A percentile compares a stretch with the other conserved stretches of the same genome.
phyloP scores from a whole-genome alignment of 1,140 invertebrate species.

The Bradysia coprophila region DNA sequence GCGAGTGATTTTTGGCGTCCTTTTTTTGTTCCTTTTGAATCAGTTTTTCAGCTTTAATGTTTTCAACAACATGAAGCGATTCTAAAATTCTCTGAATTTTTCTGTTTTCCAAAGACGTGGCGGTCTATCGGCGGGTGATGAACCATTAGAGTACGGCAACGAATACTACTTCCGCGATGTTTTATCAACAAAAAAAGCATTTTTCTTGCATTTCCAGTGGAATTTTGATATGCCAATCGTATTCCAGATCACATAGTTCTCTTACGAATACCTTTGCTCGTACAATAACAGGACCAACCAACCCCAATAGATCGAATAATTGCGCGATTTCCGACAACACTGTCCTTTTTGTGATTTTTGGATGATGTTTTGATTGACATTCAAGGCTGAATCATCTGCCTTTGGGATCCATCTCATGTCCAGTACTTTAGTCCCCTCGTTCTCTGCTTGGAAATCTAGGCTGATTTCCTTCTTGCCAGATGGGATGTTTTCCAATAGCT shows the following conservation, averaged over 20 bases:
- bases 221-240: conserved; percentile 11
- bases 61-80: no score
- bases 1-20: no score
- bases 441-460: not conserved
- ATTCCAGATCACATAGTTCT: conserved; percentile 7
- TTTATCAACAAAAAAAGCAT: no score
- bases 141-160: no score
- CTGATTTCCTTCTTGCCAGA: conserved; percentile 3
- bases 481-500: conserved; percentile 9
- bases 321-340: conserved; percentile 15
- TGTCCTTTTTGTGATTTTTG: conserved; percentile 9
- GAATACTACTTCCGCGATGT: no score
- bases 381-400: conserved; percentile 7
- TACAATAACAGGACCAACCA: conserved; percentile 12
- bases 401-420: conserved; percentile 14
- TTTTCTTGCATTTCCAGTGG: not conserved
- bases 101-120: no score
- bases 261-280: conserved; percentile 12
- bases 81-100: no score
- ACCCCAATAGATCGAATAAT: conserved; percentile 16
- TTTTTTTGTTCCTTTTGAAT: no score
- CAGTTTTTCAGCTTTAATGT: no score
- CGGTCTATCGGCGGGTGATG: no score
- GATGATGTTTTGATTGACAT: not conserved
- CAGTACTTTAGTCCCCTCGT: conserved; percentile 3